Percentiles rank a stretch among this genome's conserved stretches.
These are phyloP conservation scores for Chrysemys picta DNA, from an alignment of 2,113 vertebrate species.

Conservation along the genomic window DNA sequence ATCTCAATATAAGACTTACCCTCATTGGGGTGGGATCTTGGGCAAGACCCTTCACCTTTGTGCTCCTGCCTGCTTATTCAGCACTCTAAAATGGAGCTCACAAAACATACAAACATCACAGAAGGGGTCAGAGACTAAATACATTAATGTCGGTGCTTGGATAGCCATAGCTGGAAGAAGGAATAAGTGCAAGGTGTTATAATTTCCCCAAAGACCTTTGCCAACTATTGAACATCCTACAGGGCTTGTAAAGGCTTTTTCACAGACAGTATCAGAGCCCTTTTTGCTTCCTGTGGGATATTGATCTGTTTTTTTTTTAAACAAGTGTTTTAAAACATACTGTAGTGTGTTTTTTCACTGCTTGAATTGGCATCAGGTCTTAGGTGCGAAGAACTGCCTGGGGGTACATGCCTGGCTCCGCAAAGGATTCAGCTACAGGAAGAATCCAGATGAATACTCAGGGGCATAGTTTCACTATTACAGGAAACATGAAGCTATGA, in stretches of 20 bases:
- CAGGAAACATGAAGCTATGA: neutral
- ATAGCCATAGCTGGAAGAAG: neutral
- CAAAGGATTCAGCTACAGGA: neutral
- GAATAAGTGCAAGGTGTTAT: constrained; percentile 8
- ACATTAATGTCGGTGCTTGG: neutral
- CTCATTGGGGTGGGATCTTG: neutral
- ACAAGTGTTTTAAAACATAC: constrained; percentile 42
- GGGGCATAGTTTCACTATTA: neutral
- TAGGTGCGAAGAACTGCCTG: constrained; percentile 50
- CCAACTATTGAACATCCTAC: neutral
- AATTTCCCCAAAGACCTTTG: constrained; percentile 50
- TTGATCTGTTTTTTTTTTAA: constrained; percentile 49
- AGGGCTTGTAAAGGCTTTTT: constrained; percentile 42
- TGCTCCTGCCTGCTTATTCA: neutral
- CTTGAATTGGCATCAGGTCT: constrained; percentile 57
- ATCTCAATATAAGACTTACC: accelerated
- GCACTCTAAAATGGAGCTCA: neutral
- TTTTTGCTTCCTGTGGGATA: constrained; percentile 25
- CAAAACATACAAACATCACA: neutral
- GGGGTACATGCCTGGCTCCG: constrained; percentile 22
- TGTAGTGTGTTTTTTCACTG: constrained; percentile 45
- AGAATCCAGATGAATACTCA: accelerated
- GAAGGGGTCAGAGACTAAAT: neutral
- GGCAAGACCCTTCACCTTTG: neutral
- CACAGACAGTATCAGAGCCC: constrained; percentile 41